phyloP scores from a whole-genome alignment of 2,113 vertebrate species.

The Chaetura pelagica region DNA sequence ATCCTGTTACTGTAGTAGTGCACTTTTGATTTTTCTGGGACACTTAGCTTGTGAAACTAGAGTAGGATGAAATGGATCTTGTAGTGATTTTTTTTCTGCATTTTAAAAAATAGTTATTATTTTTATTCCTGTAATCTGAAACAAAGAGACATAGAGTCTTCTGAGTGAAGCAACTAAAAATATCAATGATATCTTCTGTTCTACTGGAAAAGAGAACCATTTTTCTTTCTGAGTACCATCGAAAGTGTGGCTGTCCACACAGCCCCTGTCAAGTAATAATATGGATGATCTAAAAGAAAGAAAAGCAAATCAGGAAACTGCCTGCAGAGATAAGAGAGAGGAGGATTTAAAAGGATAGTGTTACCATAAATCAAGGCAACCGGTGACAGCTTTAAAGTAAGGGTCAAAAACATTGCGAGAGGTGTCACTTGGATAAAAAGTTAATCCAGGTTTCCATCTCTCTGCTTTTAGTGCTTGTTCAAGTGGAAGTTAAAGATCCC shows the following conservation, averaged over 20 bases:
- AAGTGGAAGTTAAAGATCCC: conserved; percentile 70
- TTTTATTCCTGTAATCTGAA: neutral
- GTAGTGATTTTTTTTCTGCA: neutral
- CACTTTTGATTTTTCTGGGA: conserved; percentile 30
- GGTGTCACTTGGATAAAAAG: conserved; percentile 64
- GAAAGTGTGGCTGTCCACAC: conserved; percentile 60
- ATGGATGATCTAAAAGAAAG: conserved; percentile 62
- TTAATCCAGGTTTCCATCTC: conserved; percentile 66
- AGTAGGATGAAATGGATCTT: neutral
- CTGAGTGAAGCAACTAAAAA: neutral
- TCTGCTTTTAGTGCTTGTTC: conserved; percentile 63
- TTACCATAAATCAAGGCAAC: conserved; percentile 69
- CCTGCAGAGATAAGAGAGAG: conserved; percentile 65
- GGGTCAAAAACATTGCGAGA: conserved; percentile 72
- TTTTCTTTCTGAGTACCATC: conserved; percentile 8
- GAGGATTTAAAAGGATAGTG: conserved; percentile 65
- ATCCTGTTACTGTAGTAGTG: neutral
- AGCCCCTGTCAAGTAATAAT: conserved; percentile 50
- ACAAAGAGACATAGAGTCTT: neutral
- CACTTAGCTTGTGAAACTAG: conserved; percentile 3
- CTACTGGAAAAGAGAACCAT: neutral
- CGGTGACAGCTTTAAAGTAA: conserved; percentile 67
- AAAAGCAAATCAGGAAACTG: conserved; percentile 72
- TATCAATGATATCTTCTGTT: neutral
- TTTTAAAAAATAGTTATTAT: neutral